These are phyloP conservation scores for Platygyra sinensis DNA, from an alignment of 64 coral and sea anemone genomes.

Conservation along the genomic window DNA sequence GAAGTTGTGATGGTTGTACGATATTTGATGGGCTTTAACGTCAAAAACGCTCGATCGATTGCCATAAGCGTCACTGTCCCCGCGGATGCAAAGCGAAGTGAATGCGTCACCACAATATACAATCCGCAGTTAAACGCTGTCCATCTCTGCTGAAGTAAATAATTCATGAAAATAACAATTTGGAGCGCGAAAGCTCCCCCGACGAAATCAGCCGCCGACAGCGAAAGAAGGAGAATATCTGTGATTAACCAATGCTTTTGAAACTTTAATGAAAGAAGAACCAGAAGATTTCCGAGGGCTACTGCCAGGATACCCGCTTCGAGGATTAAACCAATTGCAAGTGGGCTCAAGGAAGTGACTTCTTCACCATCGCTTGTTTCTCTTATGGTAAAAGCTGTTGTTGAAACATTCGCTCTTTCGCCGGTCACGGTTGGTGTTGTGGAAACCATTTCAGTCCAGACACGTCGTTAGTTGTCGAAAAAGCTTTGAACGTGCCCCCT, in stretches of 20 bases:
- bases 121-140: conserved; percentile 53
- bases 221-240: conserved; percentile 77
- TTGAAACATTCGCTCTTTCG: not conserved
- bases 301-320: conserved; percentile 54
- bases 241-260: conserved; percentile 78
- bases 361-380: not conserved
- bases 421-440: not conserved
- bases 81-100: conserved; percentile 73
- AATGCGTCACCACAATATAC: conserved; percentile 55
- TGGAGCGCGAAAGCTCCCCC: conserved; percentile 76
- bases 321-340: conserved; percentile 65
- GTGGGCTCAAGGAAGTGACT: conserved; percentile 11
- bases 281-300: conserved; percentile 75
- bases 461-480: not conserved
- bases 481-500: not conserved
- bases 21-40: conserved; percentile 55
- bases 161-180: conserved; percentile 87
- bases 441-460: not conserved
- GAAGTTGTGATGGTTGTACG: conserved; percentile 76
- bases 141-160: conserved; percentile 72
- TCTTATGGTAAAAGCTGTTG: not conserved
- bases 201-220: conserved; percentile 86
- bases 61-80: no score
- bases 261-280: conserved; percentile 63
- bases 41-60: no score